Evolutionary conservation across 2,888 invertebrate genomes (phyloP).

Genomic region (Andricus quercusramuli): DNA sequence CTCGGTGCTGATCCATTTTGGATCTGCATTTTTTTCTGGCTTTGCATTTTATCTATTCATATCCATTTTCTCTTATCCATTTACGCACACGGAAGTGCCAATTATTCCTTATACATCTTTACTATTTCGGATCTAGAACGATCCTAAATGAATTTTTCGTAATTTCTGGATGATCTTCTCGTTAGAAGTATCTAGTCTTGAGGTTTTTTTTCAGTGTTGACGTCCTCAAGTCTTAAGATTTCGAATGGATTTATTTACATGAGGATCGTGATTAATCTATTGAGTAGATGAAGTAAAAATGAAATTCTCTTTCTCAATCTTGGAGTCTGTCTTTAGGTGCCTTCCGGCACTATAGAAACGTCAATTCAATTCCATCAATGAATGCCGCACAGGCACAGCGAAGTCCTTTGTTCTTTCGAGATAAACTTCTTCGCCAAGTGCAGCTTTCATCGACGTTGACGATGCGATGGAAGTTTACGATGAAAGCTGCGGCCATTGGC

Average conservation of each 20-base stretch:
- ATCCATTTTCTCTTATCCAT: neutral
- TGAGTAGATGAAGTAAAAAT: neutral
- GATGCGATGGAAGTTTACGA: constrained; percentile 30
- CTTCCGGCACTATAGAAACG: constrained; percentile 9
- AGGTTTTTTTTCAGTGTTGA: neutral
- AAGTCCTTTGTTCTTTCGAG: constrained; percentile 33
- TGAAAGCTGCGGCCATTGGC: neutral
- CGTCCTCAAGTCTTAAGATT: neutral
- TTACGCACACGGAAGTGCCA: neutral
- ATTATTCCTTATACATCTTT: neutral
- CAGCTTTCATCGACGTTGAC: constrained; percentile 4
- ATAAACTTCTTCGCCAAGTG: constrained; percentile 21
- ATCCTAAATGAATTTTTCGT: neutral
- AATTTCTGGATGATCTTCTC: no score
- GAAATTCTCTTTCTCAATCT: neutral
- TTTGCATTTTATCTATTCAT: neutral
- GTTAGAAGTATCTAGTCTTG: neutral
- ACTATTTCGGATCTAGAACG: neutral
- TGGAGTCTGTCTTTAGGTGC: neutral
- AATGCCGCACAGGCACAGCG: constrained; percentile 17
- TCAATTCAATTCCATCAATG: constrained; percentile 30
- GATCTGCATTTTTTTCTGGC: neutral
- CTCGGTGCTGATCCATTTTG: neutral
- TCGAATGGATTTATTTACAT: neutral
- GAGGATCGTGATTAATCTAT: neutral